These are phyloP conservation scores for Amblyopsis rosae DNA, from an alignment of 2,113 vertebrate genomes.

Conservation along the genomic window DNA sequence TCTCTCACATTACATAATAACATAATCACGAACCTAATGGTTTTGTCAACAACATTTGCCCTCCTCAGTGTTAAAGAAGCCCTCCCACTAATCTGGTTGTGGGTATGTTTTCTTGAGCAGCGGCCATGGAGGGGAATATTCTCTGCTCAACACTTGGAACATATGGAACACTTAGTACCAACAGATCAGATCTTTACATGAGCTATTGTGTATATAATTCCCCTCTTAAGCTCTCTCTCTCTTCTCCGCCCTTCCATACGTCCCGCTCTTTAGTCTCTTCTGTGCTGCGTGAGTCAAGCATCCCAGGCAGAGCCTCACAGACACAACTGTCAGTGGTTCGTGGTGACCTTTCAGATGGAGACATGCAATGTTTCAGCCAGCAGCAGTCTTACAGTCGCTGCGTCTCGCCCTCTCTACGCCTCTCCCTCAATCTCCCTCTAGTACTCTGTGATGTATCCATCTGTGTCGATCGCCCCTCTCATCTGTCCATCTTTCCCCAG, in stretches of 20 bases:
- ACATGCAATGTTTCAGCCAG: constrained; percentile 71
- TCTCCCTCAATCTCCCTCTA: neutral
- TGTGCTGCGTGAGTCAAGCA: constrained; percentile 50
- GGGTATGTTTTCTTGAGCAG: too few species aligned
- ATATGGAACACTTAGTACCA: too few species aligned
- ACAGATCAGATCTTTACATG: neutral
- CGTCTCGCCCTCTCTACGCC: constrained; percentile 16
- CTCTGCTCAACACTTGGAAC: too few species aligned
- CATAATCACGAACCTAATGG: too few species aligned
- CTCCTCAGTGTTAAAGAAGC: too few species aligned
- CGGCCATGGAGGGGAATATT: too few species aligned
- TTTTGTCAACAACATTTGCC: too few species aligned
- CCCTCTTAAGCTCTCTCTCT: neutral
- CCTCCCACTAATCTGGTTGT: too few species aligned
- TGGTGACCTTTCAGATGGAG: constrained; percentile 72
- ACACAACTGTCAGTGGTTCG: constrained; percentile 74
- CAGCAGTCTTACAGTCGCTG: constrained; percentile 52
- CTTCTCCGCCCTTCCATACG: constrained; percentile 6
- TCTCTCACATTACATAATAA: too few species aligned
- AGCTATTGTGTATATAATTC: neutral
- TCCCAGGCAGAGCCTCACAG: constrained; percentile 62
- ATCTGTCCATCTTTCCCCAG: constrained; percentile 10
- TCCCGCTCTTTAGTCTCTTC: constrained; percentile 26
- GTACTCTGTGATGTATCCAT: neutral
- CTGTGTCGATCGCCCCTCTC: neutral